Base-by-base conservation (phyloP, 2,797 vertebrate genomes). In the Spheniscus humboldti region DNA sequence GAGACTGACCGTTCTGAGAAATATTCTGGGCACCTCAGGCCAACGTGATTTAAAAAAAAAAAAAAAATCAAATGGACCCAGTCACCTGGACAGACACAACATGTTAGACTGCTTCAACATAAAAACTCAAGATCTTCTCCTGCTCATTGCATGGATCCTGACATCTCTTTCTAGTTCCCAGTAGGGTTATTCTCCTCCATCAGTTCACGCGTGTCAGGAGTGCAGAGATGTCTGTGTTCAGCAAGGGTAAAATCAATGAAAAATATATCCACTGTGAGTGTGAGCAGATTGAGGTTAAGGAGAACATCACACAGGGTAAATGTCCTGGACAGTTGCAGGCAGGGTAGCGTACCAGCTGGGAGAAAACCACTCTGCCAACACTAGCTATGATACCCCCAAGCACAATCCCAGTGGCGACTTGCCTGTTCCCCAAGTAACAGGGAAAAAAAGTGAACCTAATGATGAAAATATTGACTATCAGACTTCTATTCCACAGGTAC, bases 121-220 rank as follows among this genome's bases (percentile, higher is more conserved):
- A 27, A 55, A 62, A 76, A 55, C 30, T 86, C 59, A 63, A 39
- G 16, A 25, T 64, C 10, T 59, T 57, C 31, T 39, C 6, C 9
- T n/a, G 48, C 18, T 62, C 8, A 10, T n/a, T 71, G n/a, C 17
- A 13, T 6, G 11, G 27, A 31, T 75, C 18, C 52, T 75, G 56
- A 81, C 60, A 86, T 52, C 19, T 41, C 41, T 72, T 64, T 56
- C 33, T 35, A 13, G 18, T 18, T 92, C n/a, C 13, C 24, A 7
- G n/a, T 7, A 55, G 18, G 5, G 20, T 81, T 77, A 19, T n/a
- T 91, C 11, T 69, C 23, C 12, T 74, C 37, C 45, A 23, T 31
- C 24, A 12, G 7, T 45, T 82, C 41, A 13, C 2, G 0, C 0
- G 0, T 31, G 30, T 69, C 25, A 66, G 45, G 60, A 74, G 10